Evolutionary conservation across 2,888 invertebrate genomes (phyloP).

Genomic region (Tineola bisselliella): DNA sequence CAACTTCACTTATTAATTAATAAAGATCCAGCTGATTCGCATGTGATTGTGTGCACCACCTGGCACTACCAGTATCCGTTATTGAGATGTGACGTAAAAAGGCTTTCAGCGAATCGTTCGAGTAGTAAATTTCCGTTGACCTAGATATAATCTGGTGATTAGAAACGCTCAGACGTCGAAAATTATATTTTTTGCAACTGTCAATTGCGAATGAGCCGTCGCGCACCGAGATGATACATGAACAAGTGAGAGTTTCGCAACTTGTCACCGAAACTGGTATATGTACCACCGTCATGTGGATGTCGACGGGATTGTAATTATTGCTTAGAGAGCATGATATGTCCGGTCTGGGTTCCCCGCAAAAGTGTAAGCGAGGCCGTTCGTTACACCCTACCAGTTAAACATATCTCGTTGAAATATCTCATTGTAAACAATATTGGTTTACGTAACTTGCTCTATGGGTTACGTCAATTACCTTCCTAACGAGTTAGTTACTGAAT

Average conservation of each 20-base stretch:
- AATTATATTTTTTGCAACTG: slow-evolving; percentile 53
- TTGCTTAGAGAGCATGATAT: slow-evolving; percentile 35
- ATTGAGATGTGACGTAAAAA: slow-evolving; percentile 52
- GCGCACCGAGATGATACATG: slow-evolving; percentile 43
- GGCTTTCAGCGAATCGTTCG: slow-evolving; percentile 49
- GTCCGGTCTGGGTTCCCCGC: slow-evolving; percentile 44
- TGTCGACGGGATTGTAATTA: slow-evolving; percentile 10
- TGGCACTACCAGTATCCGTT: slow-evolving; percentile 51
- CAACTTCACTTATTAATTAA: slow-evolving; percentile 19
- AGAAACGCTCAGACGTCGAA: slow-evolving; percentile 57
- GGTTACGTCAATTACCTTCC: not conserved
- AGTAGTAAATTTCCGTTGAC: slow-evolving; percentile 62
- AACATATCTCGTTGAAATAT: not conserved
- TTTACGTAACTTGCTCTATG: not conserved
- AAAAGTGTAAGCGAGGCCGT: slow-evolving; percentile 51
- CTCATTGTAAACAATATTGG: not conserved
- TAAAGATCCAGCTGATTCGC: slow-evolving; percentile 41
- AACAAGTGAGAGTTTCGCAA: slow-evolving; percentile 63
- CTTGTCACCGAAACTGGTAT: slow-evolving; percentile 63
- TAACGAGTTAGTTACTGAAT: not conserved
- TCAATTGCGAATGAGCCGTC: slow-evolving; percentile 35
- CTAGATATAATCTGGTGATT: slow-evolving; percentile 57
- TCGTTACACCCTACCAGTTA: slow-evolving; percentile 33
- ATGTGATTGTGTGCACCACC: slow-evolving; percentile 39
- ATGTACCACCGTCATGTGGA: slow-evolving; percentile 22